Evolutionary conservation across 2,113 vertebrate species (phyloP).

Genomic region (Misgurnus mizolepis): DNA sequence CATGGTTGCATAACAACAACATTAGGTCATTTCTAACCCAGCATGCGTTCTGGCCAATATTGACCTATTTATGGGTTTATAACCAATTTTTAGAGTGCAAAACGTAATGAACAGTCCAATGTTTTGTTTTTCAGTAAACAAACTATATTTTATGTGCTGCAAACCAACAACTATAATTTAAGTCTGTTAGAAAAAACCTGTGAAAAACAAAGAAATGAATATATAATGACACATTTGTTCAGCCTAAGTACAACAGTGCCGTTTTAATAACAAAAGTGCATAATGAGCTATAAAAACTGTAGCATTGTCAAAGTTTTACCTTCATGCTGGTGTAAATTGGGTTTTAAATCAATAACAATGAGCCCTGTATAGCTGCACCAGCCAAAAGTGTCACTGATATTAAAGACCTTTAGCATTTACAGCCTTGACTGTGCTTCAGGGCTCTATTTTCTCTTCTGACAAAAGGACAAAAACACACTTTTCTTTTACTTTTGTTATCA

Average conservation of each 20-base stretch:
- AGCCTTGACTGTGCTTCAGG: constrained; percentile 4
- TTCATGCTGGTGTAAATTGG: constrained; percentile 16
- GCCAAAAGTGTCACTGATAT: not conserved
- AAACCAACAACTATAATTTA: no score
- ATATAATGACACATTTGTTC: not conserved
- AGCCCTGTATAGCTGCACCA: not conserved
- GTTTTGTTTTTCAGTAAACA: not conserved
- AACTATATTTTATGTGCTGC: not conserved
- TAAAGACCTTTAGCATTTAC: constrained; percentile 22
- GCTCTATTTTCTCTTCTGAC: constrained; percentile 34
- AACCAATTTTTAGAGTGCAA: not conserved
- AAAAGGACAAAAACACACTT: constrained; percentile 22
- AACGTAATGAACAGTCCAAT: not conserved
- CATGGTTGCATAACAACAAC: no score
- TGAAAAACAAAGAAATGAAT: not conserved
- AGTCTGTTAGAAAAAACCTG: not conserved
- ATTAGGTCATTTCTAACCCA: no score
- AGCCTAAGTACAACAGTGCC: not conserved
- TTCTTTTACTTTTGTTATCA: not conserved
- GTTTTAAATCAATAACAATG: constrained; percentile 47
- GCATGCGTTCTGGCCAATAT: no score
- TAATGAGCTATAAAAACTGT: not conserved
- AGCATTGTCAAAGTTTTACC: constrained; percentile 43
- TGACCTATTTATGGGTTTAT: no score
- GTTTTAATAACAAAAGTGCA: no score